Evolutionary conservation across 2,797 vertebrate species (phyloP), one percentile per base, ranked within the genome.

Genomic region (Mus minutoides): DNA sequence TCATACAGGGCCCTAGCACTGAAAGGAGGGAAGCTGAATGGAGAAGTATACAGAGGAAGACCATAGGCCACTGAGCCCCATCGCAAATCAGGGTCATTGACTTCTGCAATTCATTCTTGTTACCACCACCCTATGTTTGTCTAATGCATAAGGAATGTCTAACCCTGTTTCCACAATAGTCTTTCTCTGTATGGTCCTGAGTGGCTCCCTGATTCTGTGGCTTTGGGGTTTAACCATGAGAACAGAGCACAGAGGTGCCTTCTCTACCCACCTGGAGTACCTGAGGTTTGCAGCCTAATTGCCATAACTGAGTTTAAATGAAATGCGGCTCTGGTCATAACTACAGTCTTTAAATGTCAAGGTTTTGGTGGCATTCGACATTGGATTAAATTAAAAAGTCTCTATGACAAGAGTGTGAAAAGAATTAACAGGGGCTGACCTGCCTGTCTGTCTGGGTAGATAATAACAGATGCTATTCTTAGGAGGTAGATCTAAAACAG

Each of bases 311-410:
- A 4, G 12, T 86, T n/a, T 52, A 52, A 69, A 69, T 3, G 58
- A 79, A 78, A 85, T 60, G n/a, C 46, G 37, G 3, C 49, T 94
- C 94, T 79, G 22, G n/a, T 60, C 90, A 71, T 93, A 87, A 62
- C 31, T 92, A 7, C 89, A 90, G 26, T 93, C 77, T 90, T 86
- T 87, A 82, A 94, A 85, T 82, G 46, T 77, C 77, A 94, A 49
- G 24, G 56, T 91, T 92, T 73, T 37, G 34, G 34, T 86, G 21
- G 86, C 76, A 69, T 88, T 87, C 52, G 17, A 79, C 11, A 88
- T n/a, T 56, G 54, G 71, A 9, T 77, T 73, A 58, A 88, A 85
- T 89, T 34, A 82, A 73, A 91, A 91, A 67, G 22, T 80, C 43
- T 64, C 79, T 49, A 46, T 87, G 21, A 82, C 12, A 73, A 67